A percentile compares a stretch with the other conserved stretches of the same genome.
phyloP scores from a whole-genome alignment of 2,888 invertebrate genomes.

The Pandemis corylana region DNA sequence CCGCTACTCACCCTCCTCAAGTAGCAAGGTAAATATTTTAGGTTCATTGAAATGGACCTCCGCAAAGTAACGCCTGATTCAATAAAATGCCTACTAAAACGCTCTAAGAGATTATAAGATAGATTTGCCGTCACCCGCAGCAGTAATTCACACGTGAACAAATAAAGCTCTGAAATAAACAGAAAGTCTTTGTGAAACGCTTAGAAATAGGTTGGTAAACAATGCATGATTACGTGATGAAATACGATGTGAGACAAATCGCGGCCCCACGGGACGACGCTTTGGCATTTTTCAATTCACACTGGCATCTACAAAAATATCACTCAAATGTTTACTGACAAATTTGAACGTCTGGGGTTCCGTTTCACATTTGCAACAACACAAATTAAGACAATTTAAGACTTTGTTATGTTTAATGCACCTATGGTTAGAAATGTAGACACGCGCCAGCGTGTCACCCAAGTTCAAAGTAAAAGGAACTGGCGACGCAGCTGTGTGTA shows the following conservation, averaged over 20 bases:
- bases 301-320: constrained; percentile 36
- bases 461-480: too few species aligned
- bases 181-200: constrained; percentile 26
- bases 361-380: neutral
- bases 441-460: too few species aligned
- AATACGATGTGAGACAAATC: constrained; percentile 33
- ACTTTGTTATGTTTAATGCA: too few species aligned
- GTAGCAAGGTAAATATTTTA: too few species aligned
- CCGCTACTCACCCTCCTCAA: too few species aligned
- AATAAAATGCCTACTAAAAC: neutral
- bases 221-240: constrained; percentile 37
- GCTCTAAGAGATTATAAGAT: neutral
- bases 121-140: neutral
- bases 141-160: constrained; percentile 28
- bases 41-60: too few species aligned
- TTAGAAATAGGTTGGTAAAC: constrained; percentile 40
- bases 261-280: constrained; percentile 45
- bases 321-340: constrained; percentile 3
- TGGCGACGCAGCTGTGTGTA: too few species aligned
- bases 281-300: constrained; percentile 50
- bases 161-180: constrained; percentile 30
- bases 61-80: too few species aligned
- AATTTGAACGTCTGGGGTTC: constrained; percentile 7
- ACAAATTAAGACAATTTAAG: too few species aligned
- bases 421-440: too few species aligned